Evolutionary conservation across 1,140 invertebrate genomes (phyloP).

Genomic region (Antheraea mylitta): DNA sequence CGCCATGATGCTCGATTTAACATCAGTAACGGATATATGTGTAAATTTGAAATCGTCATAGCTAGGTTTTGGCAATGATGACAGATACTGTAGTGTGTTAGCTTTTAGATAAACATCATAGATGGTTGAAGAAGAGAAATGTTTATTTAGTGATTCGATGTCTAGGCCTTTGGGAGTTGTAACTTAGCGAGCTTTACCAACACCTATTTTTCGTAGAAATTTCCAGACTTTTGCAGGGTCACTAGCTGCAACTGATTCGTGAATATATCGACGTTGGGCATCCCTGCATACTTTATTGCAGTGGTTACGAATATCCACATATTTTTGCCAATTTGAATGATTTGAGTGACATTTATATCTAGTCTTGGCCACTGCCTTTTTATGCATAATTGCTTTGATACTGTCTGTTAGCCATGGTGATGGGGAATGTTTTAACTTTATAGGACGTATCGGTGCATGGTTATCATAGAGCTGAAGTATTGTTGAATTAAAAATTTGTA

Average conservation of each 20-base stretch:
- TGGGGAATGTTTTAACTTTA: background rate
- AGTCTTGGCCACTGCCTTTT: background rate
- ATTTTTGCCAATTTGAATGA: too few species aligned
- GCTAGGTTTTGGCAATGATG: constrained; percentile 10
- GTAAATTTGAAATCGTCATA: constrained; percentile 9
- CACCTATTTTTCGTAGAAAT: too few species aligned
- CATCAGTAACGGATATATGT: too few species aligned
- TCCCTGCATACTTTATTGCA: constrained; percentile 14
- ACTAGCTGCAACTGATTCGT: constrained; percentile 24
- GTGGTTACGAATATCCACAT: background rate
- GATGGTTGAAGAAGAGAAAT: background rate
- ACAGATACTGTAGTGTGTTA: constrained; percentile 13
- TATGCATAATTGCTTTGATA: background rate
- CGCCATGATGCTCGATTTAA: constrained; percentile 7
- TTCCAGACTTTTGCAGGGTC: constrained; percentile 29
- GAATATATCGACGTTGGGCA: constrained; percentile 29
- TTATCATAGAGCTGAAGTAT: constrained; percentile 12
- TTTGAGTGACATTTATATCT: background rate
- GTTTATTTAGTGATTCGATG: too few species aligned
- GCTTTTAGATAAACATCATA: constrained; percentile 8
- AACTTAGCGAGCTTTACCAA: too few species aligned
- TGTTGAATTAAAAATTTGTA: constrained; percentile 10
- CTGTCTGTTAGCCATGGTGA: too few species aligned
- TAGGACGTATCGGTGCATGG: constrained; percentile 14
- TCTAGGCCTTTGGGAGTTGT: too few species aligned